These are phyloP conservation scores for Sturmia bella DNA, from an alignment of 2,888 invertebrate genomes.

Conservation along the genomic window DNA sequence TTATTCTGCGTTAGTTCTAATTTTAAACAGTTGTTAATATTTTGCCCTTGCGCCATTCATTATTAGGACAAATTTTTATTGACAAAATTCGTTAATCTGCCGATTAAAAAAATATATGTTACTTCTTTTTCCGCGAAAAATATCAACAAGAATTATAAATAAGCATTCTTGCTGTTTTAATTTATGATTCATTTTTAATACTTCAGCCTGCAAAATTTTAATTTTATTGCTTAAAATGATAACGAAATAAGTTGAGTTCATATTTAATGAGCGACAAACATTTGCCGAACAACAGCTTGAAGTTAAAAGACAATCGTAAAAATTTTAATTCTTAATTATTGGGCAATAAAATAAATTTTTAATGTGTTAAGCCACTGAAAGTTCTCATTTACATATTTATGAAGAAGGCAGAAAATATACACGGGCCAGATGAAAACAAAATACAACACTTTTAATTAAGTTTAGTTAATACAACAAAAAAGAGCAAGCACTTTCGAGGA, in stretches of 20 bases:
- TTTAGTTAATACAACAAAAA: constrained; percentile 51
- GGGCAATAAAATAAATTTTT: constrained; percentile 61
- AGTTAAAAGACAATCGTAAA: constrained; percentile 54
- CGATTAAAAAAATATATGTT: constrained; percentile 8
- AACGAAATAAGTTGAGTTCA: background rate
- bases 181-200: constrained; percentile 30
- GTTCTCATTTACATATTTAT: constrained; percentile 62
- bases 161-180: constrained; percentile 1
- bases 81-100: too few species aligned
- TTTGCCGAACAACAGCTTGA: constrained; percentile 9
- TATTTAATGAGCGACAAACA: constrained; percentile 12
- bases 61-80: too few species aligned
- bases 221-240: constrained; percentile 18
- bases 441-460: constrained; percentile 48
- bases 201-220: constrained; percentile 15
- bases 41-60: too few species aligned
- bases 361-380: constrained; percentile 64
- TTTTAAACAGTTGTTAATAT: too few species aligned
- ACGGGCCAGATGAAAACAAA: background rate
- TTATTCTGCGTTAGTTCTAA: too few species aligned
- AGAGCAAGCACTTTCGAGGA: constrained; percentile 24
- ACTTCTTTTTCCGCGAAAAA: constrained; percentile 3
- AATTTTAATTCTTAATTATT: constrained; percentile 69
- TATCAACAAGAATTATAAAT: constrained; percentile 14
- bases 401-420: background rate